phyloP scores from a whole-genome alignment of 2,888 invertebrate species.

The Xestobium rufovillosum region DNA sequence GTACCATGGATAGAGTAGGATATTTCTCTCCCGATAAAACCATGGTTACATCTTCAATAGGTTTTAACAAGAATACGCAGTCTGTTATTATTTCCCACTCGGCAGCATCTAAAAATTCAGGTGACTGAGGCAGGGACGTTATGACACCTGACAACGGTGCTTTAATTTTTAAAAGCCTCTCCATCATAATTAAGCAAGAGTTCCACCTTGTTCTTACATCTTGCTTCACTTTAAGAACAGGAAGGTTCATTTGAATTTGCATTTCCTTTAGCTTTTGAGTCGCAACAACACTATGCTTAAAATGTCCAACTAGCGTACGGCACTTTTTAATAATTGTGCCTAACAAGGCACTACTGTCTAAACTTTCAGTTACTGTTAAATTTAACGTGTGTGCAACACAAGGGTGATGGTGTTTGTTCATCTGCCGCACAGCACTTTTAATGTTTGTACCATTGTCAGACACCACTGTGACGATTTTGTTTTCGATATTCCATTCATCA shows the following conservation, averaged over 20 bases:
- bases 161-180: slow-evolving; percentile 15
- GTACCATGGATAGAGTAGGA: slow-evolving; percentile 15
- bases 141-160: slow-evolving; percentile 9
- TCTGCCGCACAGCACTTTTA: too few species aligned
- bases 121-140: neutral
- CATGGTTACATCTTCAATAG: slow-evolving; percentile 12
- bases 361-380: slow-evolving; percentile 11
- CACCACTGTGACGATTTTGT: slow-evolving; percentile 19
- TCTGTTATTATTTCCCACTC: slow-evolving; percentile 17
- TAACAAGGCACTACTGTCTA: slow-evolving; percentile 7
- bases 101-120: neutral
- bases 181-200: slow-evolving; percentile 15
- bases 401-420: slow-evolving; percentile 10
- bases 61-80: slow-evolving; percentile 15
- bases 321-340: slow-evolving; percentile 19
- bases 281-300: slow-evolving; percentile 18
- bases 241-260: slow-evolving; percentile 14
- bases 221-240: slow-evolving; percentile 11
- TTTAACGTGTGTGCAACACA: slow-evolving; percentile 15
- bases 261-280: slow-evolving; percentile 15
- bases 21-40: slow-evolving; percentile 16
- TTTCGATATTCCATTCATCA: slow-evolving; percentile 23
- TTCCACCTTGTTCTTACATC: slow-evolving; percentile 13
- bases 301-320: slow-evolving; percentile 19
- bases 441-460: slow-evolving; percentile 7